Evolutionary conservation across 2,113 vertebrate genomes (phyloP).

Genomic region (Daubentonia madagascariensis): DNA sequence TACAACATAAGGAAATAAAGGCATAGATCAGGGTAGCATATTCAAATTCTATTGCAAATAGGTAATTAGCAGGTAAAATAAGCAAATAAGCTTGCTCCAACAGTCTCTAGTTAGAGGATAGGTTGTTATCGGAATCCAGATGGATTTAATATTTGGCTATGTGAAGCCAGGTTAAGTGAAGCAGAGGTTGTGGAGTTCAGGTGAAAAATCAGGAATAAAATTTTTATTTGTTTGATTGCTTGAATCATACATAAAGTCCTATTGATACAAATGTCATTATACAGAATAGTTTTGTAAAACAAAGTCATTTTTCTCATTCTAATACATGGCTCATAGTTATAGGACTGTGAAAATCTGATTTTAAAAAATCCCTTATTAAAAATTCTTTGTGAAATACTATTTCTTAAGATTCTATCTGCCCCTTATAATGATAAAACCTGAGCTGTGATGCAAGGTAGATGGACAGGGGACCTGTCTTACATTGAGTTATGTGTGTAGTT

Average conservation of each 20-base stretch:
- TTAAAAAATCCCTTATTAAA: not conserved
- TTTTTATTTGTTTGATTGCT: not conserved
- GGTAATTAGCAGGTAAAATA: conserved; percentile 57
- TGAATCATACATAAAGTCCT: not conserved
- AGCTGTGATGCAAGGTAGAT: not conserved
- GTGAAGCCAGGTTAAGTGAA: not conserved
- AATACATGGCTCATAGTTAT: not conserved
- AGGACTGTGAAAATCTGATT: not conserved
- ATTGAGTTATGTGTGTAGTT: not conserved
- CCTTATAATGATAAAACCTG: not conserved
- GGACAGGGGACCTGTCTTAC: not conserved
- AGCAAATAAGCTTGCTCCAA: conserved; percentile 15
- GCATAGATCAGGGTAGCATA: not conserved
- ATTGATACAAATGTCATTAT: not conserved
- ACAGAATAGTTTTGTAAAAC: not conserved
- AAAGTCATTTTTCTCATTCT: not conserved
- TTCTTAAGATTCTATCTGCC: not conserved
- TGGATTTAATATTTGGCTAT: not conserved
- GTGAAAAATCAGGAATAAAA: not conserved
- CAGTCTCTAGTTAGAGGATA: not conserved
- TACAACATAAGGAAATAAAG: conserved; percentile 20
- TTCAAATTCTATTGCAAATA: conserved; percentile 45
- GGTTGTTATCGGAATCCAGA: conserved; percentile 14
- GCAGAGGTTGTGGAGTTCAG: not conserved
- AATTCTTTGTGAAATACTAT: not conserved